Conservation (phyloP, 2,888 invertebrate genomes). For the Celastrina argiolus region DNA sequence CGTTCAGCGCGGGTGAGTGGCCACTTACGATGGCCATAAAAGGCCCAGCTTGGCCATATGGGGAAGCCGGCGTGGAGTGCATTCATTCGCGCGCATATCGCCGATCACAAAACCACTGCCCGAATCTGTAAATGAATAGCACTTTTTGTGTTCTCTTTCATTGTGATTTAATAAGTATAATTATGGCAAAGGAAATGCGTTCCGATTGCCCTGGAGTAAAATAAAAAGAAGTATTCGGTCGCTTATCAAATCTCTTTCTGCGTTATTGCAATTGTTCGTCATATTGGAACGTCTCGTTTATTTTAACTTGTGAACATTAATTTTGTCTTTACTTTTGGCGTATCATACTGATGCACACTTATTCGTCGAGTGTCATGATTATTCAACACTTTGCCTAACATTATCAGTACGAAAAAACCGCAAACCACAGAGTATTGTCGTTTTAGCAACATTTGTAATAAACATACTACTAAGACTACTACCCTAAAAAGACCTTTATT, state of each 20-base stretch:
- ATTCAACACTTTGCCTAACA: not conserved
- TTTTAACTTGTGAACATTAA: too few species aligned
- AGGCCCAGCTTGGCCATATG: slow-evolving; percentile 75
- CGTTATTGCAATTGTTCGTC: not conserved
- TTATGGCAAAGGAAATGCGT: slow-evolving; percentile 21
- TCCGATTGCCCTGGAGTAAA: not conserved
- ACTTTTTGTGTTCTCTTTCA: slow-evolving; percentile 29
- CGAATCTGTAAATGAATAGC: slow-evolving; percentile 38
- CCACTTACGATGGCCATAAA: slow-evolving; percentile 76
- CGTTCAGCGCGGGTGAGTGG: slow-evolving; percentile 76
- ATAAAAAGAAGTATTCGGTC: not conserved
- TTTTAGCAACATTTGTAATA: not conserved
- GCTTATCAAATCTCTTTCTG: not conserved
- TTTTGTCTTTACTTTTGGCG: not conserved
- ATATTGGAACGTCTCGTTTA: not conserved
- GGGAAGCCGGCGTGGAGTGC: slow-evolving; percentile 72
- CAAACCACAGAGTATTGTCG: not conserved
- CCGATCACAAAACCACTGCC: slow-evolving; percentile 60
- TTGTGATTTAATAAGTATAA: slow-evolving; percentile 27
- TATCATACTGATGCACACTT: not conserved
- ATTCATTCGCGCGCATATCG: slow-evolving; percentile 72
- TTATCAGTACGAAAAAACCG: not conserved
- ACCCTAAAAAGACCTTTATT: too few species aligned
- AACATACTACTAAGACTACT: too few species aligned
- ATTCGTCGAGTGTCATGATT: not conserved